Conservation (phyloP, 2,888 invertebrate species). For the Pelosia muscerda region DNA sequence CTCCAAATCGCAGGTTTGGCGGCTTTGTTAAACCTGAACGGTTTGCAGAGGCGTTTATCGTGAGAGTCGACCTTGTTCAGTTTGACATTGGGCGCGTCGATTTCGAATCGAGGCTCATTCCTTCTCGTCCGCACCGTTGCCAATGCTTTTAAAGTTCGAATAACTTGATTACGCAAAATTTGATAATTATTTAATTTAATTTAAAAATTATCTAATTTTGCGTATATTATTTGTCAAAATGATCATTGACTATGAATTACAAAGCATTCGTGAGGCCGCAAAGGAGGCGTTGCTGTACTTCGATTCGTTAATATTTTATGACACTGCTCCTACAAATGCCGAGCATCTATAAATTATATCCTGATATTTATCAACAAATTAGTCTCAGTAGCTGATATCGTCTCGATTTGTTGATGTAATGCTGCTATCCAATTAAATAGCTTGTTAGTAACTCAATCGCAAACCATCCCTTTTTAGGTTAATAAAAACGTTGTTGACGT, state of each 20-base stretch:
- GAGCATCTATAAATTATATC: conserved; percentile 79
- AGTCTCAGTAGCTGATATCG: conserved; percentile 72
- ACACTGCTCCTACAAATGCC: no score
- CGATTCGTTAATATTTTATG: conserved; percentile 22
- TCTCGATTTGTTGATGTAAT: conserved; percentile 69
- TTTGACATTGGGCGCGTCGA: conserved; percentile 78
- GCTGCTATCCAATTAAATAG: conserved; percentile 70
- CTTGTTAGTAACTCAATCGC: conserved; percentile 60
- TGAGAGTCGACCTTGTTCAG: conserved; percentile 78
- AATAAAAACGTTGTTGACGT: conserved; percentile 49
- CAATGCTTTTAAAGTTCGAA: background rate
- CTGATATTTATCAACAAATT: conserved; percentile 71
- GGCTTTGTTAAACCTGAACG: conserved; percentile 52
- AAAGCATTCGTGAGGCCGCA: background rate
- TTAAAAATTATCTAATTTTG: no score
- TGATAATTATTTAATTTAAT: no score
- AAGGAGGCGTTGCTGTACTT: background rate
- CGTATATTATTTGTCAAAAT: background rate
- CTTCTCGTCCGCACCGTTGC: conserved; percentile 12
- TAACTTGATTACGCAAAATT: background rate
- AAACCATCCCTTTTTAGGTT: conserved; percentile 61
- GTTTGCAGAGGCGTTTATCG: conserved; percentile 70
- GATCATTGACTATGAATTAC: background rate
- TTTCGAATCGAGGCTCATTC: conserved; percentile 72
- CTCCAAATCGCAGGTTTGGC: conserved; percentile 51